Evolutionary conservation across 2,113 vertebrate genomes (phyloP).

Genomic region (Gobius niger): DNA sequence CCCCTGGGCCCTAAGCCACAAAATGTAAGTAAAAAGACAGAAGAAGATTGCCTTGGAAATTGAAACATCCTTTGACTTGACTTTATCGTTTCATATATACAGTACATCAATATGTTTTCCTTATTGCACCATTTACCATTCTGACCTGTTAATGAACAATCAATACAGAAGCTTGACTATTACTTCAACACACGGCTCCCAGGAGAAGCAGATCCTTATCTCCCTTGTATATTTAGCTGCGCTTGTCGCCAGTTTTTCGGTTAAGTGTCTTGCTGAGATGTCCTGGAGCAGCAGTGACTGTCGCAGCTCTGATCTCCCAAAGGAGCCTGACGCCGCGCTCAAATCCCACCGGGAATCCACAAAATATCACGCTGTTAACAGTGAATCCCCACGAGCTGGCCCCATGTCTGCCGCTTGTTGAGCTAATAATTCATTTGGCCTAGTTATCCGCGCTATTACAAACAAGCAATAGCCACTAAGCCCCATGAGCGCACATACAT

Average conservation of each 20-base stretch:
- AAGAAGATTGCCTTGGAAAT: not conserved
- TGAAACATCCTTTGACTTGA: not conserved
- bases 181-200: not conserved
- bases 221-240: slow-evolving; percentile 12
- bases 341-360: slow-evolving; percentile 33
- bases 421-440: slow-evolving; percentile 34
- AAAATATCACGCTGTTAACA: slow-evolving; percentile 38
- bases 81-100: not conserved
- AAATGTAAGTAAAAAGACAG: not conserved
- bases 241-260: slow-evolving; percentile 20
- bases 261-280: slow-evolving; percentile 14
- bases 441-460: slow-evolving; percentile 35
- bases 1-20: not conserved
- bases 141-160: not conserved
- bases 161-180: not conserved
- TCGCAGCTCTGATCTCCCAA: slow-evolving; percentile 24
- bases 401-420: slow-evolving; percentile 17
- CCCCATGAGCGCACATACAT: slow-evolving; percentile 25
- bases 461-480: slow-evolving; percentile 30
- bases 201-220: slow-evolving; percentile 1
- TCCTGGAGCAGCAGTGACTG: slow-evolving; percentile 18
- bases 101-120: not conserved
- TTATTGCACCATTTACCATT: slow-evolving; percentile 5
- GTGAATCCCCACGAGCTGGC: slow-evolving; percentile 15
- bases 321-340: slow-evolving; percentile 3